These are phyloP conservation scores for Orgyia antiqua DNA, from an alignment of 2,888 invertebrate species.

Conservation along the genomic window DNA sequence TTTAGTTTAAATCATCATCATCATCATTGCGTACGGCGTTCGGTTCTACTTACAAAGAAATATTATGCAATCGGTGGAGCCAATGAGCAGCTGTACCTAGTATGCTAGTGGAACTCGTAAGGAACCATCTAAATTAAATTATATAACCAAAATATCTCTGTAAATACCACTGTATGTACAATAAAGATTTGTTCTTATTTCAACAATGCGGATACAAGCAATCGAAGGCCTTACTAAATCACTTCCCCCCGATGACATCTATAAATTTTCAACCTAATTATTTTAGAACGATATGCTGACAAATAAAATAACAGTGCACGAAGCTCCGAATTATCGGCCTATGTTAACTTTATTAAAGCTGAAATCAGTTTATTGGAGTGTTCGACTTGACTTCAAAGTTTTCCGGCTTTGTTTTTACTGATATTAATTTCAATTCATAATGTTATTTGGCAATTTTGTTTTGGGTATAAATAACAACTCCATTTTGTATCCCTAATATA, in stretches of 20 bases:
- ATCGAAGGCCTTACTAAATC: conserved; percentile 45
- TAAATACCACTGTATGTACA: too few relatives aligned
- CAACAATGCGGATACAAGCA: conserved; percentile 45
- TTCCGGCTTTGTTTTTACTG: conserved; percentile 20
- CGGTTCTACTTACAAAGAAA: too few relatives aligned
- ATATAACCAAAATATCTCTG: too few relatives aligned
- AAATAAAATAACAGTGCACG: conserved; percentile 59
- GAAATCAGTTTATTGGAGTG: conserved; percentile 51
- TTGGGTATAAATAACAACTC: not conserved
- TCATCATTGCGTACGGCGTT: too few relatives aligned
- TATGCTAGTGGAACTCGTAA: too few relatives aligned
- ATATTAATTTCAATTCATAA: conserved; percentile 6
- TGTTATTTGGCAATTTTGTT: conserved; percentile 21
- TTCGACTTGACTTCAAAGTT: conserved; percentile 38
- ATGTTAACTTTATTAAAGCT: conserved; percentile 50
- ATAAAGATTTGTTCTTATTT: conserved; percentile 39
- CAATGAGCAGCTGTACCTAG: too few relatives aligned
- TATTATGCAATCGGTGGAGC: too few relatives aligned
- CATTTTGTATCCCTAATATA: conserved; percentile 16
- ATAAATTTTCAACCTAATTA: conserved; percentile 72
- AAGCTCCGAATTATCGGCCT: conserved; percentile 53
- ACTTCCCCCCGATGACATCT: conserved; percentile 56
- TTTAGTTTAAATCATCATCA: too few relatives aligned
- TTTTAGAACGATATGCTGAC: conserved; percentile 59
- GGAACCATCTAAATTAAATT: too few relatives aligned